A percentile compares a stretch with the other conserved stretches of the same genome.
phyloP scores from a whole-genome alignment of 2,888 invertebrate species.

The Oxyteleia sp. region DNA sequence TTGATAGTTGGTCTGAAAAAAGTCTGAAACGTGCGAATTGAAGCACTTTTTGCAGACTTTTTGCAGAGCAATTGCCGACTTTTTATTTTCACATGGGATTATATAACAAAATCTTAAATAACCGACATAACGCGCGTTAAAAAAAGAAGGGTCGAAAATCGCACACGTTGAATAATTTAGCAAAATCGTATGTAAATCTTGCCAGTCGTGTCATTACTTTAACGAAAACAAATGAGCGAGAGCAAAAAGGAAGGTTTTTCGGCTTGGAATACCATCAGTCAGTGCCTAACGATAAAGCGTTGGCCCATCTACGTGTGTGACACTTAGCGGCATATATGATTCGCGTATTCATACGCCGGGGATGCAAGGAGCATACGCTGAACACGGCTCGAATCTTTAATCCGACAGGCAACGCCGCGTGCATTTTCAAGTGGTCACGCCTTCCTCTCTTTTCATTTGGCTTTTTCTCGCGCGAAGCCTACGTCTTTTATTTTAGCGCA shows the following conservation, averaged over 20 bases:
- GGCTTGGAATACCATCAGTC: constrained; percentile 25
- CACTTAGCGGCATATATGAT: constrained; percentile 71
- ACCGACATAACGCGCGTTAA: constrained; percentile 15
- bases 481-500: constrained; percentile 50
- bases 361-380: constrained; percentile 71
- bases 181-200: constrained; percentile 45
- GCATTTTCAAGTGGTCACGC: constrained; percentile 82
- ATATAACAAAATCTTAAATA: neutral
- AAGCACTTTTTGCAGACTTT: too few species aligned
- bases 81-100: too few species aligned
- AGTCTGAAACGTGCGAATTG: too few species aligned
- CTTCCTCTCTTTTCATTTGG: constrained; percentile 56
- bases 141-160: constrained; percentile 20
- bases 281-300: constrained; percentile 34
- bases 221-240: constrained; percentile 41
- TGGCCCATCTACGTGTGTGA: constrained; percentile 60
- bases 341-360: constrained; percentile 80
- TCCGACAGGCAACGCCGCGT: constrained; percentile 80
- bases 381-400: constrained; percentile 85
- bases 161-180: constrained; percentile 39
- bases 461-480: constrained; percentile 40
- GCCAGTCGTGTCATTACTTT: constrained; percentile 33
- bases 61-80: too few species aligned
- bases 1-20: too few species aligned
- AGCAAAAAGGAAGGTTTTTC: constrained; percentile 24